Conservation (phyloP, 2,797 vertebrate species). For the Sebastes miniatus region DNA sequence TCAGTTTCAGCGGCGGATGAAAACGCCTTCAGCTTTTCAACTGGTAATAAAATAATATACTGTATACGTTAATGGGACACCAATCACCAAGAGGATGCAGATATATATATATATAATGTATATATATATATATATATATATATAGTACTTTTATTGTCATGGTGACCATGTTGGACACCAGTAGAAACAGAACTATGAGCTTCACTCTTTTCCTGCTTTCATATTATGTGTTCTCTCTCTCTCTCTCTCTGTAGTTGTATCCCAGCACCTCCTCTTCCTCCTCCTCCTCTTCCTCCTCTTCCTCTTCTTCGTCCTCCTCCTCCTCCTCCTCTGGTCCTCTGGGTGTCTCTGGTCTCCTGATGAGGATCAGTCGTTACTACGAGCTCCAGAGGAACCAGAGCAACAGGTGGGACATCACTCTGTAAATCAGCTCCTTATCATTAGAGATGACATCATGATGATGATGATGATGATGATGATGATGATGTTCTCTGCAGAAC, state of each 20-base stretch:
- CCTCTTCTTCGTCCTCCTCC: neutral
- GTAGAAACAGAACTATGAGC: no score
- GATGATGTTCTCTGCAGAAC: slow-evolving; percentile 23
- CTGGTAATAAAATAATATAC: slow-evolving; percentile 68
- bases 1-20: slow-evolving; percentile 85
- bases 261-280: slow-evolving; percentile 66
- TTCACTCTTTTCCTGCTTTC: neutral
- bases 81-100: no score
- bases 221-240: neutral
- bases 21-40: slow-evolving; percentile 83
- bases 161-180: no score
- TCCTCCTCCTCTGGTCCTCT: slow-evolving; percentile 15
- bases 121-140: neutral
- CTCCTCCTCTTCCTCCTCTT: slow-evolving; percentile 3
- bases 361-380: slow-evolving; percentile 50
- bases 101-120: neutral
- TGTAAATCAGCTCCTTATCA: neutral
- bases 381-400: slow-evolving; percentile 44
- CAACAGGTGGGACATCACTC: slow-evolving; percentile 39
- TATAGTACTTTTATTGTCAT: neutral
- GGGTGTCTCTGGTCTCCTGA: slow-evolving; percentile 51
- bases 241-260: slow-evolving; percentile 81
- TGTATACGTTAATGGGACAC: neutral
- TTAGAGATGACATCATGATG: neutral
- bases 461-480: neutral